phyloP scores from a whole-genome alignment of 2,888 invertebrate species.

The Bruchidius siliquastri region DNA sequence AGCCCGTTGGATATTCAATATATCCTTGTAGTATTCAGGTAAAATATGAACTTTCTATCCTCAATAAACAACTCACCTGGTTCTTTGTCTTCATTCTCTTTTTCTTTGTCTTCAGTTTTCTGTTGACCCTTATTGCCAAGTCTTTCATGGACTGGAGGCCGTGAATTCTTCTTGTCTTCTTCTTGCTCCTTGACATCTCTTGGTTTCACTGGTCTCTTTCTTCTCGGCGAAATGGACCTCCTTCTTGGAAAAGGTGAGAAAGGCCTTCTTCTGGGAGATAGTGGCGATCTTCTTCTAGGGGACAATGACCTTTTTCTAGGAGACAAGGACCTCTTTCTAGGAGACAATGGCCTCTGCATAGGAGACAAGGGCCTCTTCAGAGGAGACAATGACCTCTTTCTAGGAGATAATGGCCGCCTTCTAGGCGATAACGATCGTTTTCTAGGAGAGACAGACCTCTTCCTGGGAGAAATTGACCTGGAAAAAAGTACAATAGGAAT shows the following conservation, averaged over 20 bases:
- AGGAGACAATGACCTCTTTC: conserved; percentile 20
- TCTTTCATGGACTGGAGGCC: neutral
- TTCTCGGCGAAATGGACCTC: conserved; percentile 16
- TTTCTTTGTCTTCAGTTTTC: conserved; percentile 4
- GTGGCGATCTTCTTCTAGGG: conserved; percentile 20
- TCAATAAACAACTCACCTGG: too few species aligned
- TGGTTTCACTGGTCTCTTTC: conserved; percentile 4
- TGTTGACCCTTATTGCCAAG: neutral
- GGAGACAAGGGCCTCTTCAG: conserved; percentile 16
- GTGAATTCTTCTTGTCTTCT: neutral
- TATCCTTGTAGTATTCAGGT: too few species aligned
- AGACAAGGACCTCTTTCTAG: conserved; percentile 12
- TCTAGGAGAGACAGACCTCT: conserved; percentile 17
- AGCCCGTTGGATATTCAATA: too few species aligned
- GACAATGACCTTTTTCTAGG: conserved; percentile 18
- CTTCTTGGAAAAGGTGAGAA: conserved; percentile 25
- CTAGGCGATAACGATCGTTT: conserved; percentile 3
- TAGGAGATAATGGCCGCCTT: conserved; percentile 15
- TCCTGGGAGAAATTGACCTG: conserved; percentile 19
- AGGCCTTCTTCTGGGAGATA: conserved; percentile 22
- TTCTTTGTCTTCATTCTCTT: conserved; percentile 13
- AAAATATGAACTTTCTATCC: too few species aligned
- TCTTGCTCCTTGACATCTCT: neutral
- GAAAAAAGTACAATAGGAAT: conserved; percentile 5
- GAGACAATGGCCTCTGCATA: conserved; percentile 7